Evolutionary conservation across 2,797 vertebrate genomes (phyloP), one percentile per base, ranked within the genome.

Genomic region (Florisuga fusca): DNA sequence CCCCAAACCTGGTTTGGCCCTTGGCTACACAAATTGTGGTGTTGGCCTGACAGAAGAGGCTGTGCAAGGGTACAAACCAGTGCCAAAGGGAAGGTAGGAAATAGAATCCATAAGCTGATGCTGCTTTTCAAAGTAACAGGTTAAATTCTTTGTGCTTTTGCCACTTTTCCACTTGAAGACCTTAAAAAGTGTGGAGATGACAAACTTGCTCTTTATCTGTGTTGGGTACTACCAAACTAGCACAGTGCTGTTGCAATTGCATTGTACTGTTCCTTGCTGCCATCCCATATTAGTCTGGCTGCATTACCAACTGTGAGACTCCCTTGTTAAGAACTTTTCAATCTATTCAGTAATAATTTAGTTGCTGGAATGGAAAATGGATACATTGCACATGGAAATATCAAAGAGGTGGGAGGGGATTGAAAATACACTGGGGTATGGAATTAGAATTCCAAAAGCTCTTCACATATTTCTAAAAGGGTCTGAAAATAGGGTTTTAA

Each of bases 341-440:
- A 45, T 89, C 51, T 76, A 38, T 78, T 89, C 55, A 69, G 9
- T 62, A 74, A 34, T 23, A 91, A 63, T 75, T 84, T 61, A 86
- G 19, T 67, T 82, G 31, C 27, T 92, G 78, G 77, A 31, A 87
- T 84, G 63, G 84, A 89, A 96, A 87, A 82, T n/a, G 55, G 80
- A 23, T 48, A 59, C 86, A 69, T 92, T 93, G 74, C 77, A 73
- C 22, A 36, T 36, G 59, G 74, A 89, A 84, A 87, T 13, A 12
- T 59, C n/a, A 78, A 89, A 91, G 59, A 64, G 9, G 23, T 88
- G n/a, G 68, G 84, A 92, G 33, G 50, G 18, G 9, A 38, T 53
- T 63, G 61, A 83, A 89, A 77, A 92, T 67, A 57, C 64, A 22
- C 53, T 34, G n/a, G 41, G 8, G 20, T 73, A 38, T 74, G 46